These are phyloP conservation scores for Cinclus cinclus DNA, from an alignment of 2,113 vertebrate species.

Conservation along the genomic window DNA sequence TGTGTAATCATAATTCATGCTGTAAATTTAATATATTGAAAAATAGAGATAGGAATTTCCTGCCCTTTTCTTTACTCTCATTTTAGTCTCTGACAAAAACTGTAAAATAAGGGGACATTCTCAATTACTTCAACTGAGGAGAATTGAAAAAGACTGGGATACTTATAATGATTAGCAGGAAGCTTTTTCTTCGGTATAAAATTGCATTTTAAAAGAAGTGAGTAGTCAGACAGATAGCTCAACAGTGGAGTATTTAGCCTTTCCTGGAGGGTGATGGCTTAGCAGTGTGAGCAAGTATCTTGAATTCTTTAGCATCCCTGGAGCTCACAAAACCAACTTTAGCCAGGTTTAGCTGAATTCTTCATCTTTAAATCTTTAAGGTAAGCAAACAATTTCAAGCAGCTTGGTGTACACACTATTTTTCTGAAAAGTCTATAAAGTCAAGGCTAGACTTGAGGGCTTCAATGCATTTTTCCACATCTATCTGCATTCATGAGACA, in stretches of 20 bases:
- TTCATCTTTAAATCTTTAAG: background rate
- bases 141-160: background rate
- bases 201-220: background rate
- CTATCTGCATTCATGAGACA: background rate
- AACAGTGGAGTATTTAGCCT: background rate
- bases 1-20: background rate
- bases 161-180: background rate
- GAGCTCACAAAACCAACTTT: background rate
- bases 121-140: background rate
- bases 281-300: background rate
- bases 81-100: background rate
- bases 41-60: background rate
- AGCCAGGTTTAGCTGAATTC: background rate
- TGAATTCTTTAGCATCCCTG: background rate
- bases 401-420: background rate
- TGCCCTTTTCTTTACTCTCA: background rate
- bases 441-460: background rate
- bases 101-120: background rate
- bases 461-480: background rate
- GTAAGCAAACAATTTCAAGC: background rate
- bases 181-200: background rate
- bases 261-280: background rate
- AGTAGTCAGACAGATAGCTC: background rate
- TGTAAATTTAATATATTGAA: background rate
- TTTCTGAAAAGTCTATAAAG: background rate